These are phyloP conservation scores for Lochmaea crataegi DNA, from an alignment of 2,888 invertebrate genomes.

Conservation along the genomic window DNA sequence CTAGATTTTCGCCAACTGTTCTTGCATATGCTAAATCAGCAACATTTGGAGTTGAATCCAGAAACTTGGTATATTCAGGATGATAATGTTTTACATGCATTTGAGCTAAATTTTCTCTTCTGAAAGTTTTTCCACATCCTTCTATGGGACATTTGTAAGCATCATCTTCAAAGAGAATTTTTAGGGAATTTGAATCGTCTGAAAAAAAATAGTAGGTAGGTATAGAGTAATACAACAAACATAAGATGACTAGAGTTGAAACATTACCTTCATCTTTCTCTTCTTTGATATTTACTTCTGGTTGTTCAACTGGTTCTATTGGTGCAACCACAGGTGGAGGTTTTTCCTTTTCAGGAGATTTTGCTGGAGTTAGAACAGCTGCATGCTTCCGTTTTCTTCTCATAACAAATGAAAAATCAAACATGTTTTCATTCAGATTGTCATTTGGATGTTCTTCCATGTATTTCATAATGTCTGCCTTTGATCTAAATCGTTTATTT, in stretches of 20 bases:
- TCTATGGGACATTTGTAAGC: slow-evolving; percentile 80
- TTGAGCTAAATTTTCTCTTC: slow-evolving; percentile 89
- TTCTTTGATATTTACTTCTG: slow-evolving; percentile 41
- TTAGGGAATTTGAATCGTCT: slow-evolving; percentile 55
- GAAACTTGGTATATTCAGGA: slow-evolving; percentile 78
- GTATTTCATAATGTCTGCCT: slow-evolving; percentile 68
- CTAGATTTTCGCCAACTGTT: slow-evolving; percentile 73
- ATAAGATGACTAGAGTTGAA: slow-evolving; percentile 43
- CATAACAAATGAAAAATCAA: slow-evolving; percentile 65
- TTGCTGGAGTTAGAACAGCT: neutral
- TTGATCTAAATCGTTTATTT: slow-evolving; percentile 72
- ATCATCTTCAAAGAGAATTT: slow-evolving; percentile 72
- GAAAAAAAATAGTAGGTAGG: slow-evolving; percentile 58
- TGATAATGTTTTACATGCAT: slow-evolving; percentile 98
- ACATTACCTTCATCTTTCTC: slow-evolving; percentile 50
- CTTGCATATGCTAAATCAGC: slow-evolving; percentile 87
- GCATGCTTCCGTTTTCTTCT: slow-evolving; percentile 40
- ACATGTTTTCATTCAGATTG: slow-evolving; percentile 60
- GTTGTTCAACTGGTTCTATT: slow-evolving; percentile 24
- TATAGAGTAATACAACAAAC: neutral
- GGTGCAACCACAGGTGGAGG: slow-evolving; percentile 7
- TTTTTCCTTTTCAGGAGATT: slow-evolving; percentile 29
- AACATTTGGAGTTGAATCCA: slow-evolving; percentile 87
- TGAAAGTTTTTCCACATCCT: slow-evolving; percentile 88
- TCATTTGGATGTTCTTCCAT: slow-evolving; percentile 59